Conservation (phyloP, 2,888 invertebrate genomes). For the Gymnosoma rotundatum region DNA sequence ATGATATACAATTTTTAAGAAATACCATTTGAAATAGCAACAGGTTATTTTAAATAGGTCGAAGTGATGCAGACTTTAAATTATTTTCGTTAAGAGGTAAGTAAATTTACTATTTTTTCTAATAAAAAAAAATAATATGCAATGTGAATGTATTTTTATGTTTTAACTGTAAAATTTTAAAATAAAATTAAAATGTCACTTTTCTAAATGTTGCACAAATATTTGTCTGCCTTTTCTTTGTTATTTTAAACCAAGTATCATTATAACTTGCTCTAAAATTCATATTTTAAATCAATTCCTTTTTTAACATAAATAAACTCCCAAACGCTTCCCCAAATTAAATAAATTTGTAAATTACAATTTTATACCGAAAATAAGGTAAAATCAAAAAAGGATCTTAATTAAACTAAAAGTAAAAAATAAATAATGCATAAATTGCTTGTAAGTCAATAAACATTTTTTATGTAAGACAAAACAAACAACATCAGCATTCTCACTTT, state of each 20-base stretch:
- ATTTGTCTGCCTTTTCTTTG: neutral
- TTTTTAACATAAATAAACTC: neutral
- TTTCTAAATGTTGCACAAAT: constrained; percentile 58
- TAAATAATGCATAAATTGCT: constrained; percentile 52
- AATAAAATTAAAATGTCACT: constrained; percentile 5
- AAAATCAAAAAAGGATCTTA: constrained; percentile 38
- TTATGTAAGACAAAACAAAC: constrained; percentile 53
- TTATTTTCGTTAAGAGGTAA: constrained; percentile 58
- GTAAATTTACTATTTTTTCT: constrained; percentile 53
- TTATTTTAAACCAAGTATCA: neutral
- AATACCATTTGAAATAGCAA: constrained; percentile 51
- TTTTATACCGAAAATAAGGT: constrained; percentile 42
- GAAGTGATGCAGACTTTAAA: constrained; percentile 36
- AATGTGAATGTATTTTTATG: constrained; percentile 21
- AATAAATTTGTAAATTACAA: constrained; percentile 57
- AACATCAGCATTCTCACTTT: constrained; percentile 38
- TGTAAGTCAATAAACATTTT: constrained; percentile 58
- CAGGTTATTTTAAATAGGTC: constrained; percentile 34
- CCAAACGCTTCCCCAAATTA: constrained; percentile 21
- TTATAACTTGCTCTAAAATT: no score
- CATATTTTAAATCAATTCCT: neutral
- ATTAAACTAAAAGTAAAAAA: constrained; percentile 32
- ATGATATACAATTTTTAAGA: constrained; percentile 56
- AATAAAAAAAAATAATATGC: no score
- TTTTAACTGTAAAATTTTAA: constrained; percentile 14